phyloP scores from a whole-genome alignment of 2,888 invertebrate genomes.

The Agrotis ipsilon region DNA sequence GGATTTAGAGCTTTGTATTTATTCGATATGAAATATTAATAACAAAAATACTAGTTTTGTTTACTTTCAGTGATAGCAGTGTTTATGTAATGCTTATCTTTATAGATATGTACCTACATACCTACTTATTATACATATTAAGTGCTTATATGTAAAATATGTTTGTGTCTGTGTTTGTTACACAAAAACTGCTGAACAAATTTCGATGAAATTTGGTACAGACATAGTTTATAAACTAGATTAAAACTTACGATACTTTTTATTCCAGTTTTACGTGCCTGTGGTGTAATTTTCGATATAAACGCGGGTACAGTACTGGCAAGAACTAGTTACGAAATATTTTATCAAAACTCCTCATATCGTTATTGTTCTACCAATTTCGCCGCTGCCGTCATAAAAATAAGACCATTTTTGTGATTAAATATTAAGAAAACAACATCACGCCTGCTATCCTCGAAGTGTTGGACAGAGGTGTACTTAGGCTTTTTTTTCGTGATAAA shows the following conservation, averaged over 20 bases:
- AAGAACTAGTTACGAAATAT: slow-evolving; percentile 10
- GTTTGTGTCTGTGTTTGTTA: too few relatives aligned
- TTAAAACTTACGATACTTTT: too few relatives aligned
- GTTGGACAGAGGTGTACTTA: background rate
- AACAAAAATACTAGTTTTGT: slow-evolving; percentile 19
- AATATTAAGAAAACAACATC: background rate
- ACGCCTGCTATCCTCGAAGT: background rate
- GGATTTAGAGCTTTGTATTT: background rate
- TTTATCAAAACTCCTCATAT: slow-evolving; percentile 26
- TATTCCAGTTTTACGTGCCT: too few relatives aligned
- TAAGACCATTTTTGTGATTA: background rate
- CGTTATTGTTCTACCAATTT: slow-evolving; percentile 21
- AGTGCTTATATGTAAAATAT: too few relatives aligned
- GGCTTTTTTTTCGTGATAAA: too few relatives aligned
- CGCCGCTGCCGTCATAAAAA: background rate
- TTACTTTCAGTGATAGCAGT: slow-evolving; percentile 19
- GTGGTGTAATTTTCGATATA: too few relatives aligned
- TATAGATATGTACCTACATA: too few relatives aligned
- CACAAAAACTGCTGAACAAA: too few relatives aligned
- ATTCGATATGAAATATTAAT: slow-evolving; percentile 11
- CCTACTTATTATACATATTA: too few relatives aligned
- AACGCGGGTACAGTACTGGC: too few relatives aligned
- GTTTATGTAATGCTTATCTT: slow-evolving; percentile 4
- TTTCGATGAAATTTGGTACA: too few relatives aligned
- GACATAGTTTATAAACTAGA: too few relatives aligned